Evolutionary conservation across 2,888 invertebrate genomes (phyloP).

Genomic region (Oscheius myriophilus): DNA sequence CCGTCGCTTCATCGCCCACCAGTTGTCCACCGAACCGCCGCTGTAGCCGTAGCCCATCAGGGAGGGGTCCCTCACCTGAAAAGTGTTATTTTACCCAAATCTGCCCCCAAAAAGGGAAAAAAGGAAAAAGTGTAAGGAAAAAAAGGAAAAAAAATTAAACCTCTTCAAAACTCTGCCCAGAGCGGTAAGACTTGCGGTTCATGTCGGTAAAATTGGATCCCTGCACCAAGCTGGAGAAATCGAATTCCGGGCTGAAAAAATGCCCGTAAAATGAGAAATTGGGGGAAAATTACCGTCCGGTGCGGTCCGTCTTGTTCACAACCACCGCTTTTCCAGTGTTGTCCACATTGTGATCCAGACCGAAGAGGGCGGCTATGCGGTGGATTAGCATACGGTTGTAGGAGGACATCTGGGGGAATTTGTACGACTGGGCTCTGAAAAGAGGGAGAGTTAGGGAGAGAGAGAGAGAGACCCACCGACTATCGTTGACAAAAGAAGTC

Average conservation of each 20-base stretch:
- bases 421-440: slow-evolving; percentile 76
- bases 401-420: slow-evolving; percentile 91
- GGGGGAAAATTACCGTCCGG: slow-evolving; percentile 74
- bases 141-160: neutral
- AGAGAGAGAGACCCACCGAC: slow-evolving; percentile 76
- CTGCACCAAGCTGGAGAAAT: slow-evolving; percentile 25
- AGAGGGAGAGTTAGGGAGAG: no score
- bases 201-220: neutral
- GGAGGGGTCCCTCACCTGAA: slow-evolving; percentile 4
- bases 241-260: slow-evolving; percentile 26
- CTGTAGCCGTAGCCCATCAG: neutral
- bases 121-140: no score
- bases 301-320: slow-evolving; percentile 81
- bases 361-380: slow-evolving; percentile 90
- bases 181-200: neutral
- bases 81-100: neutral
- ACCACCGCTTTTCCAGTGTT: slow-evolving; percentile 81
- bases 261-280: neutral
- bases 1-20: neutral
- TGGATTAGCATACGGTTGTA: slow-evolving; percentile 96
- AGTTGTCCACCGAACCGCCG: slow-evolving; percentile 14
- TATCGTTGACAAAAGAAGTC: slow-evolving; percentile 83
- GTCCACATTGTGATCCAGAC: slow-evolving; percentile 92
- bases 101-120: no score
- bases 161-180: slow-evolving; percentile 22